Conservation (phyloP, 2,113 vertebrate genomes). For the Climacteris rufus region DNA sequence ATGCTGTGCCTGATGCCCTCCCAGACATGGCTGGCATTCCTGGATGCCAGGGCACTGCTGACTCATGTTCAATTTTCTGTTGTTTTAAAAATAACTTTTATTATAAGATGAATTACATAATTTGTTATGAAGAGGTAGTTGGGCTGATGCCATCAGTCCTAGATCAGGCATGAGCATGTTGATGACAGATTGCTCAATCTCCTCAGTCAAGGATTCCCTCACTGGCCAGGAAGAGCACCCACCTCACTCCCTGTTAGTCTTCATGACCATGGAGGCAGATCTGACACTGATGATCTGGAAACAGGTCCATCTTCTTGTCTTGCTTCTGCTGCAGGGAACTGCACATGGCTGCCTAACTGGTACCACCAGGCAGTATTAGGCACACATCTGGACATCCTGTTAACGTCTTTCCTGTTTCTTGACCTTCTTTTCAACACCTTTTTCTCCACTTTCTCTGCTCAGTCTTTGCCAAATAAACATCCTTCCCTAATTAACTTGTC, state of each 20-base stretch:
- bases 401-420: neutral
- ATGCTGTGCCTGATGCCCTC: neutral
- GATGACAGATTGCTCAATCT: neutral
- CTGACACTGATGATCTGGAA: neutral
- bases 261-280: neutral
- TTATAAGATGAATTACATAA: neutral
- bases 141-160: neutral
- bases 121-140: neutral
- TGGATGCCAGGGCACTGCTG: neutral
- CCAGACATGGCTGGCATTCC: fast-evolving
- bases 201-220: neutral
- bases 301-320: neutral
- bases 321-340: neutral
- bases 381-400: fast-evolving
- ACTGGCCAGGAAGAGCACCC: neutral
- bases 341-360: neutral
- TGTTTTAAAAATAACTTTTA: neutral
- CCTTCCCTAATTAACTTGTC: neutral
- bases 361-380: neutral
- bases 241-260: fast-evolving
- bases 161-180: fast-evolving
- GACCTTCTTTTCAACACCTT: neutral
- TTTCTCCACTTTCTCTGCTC: neutral
- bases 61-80: neutral
- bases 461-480: neutral